A percentile compares a stretch with the other conserved stretches of the same genome.
Conservation (phyloP, 1,140 invertebrate genomes). For the Battus philenor region DNA sequence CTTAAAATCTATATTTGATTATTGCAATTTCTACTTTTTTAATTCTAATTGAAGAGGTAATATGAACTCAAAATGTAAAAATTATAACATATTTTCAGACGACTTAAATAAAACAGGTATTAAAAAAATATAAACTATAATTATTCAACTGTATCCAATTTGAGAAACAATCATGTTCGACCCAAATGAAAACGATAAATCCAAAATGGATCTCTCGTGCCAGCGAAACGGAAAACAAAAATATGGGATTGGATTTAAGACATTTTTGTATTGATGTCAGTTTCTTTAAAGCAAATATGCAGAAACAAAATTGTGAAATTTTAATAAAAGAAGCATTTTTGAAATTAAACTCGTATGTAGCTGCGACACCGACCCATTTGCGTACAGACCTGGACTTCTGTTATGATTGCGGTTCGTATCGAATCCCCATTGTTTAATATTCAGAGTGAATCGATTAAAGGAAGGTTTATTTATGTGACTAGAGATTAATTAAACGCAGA, state of each 20-base stretch:
- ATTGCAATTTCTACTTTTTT: too few species aligned
- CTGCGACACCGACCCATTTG: neutral
- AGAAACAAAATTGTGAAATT: too few species aligned
- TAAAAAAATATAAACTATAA: too few species aligned
- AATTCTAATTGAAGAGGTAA: too few species aligned
- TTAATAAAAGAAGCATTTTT: too few species aligned
- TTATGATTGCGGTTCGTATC: constrained; percentile 33
- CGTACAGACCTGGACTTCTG: constrained; percentile 7
- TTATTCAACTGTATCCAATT: neutral
- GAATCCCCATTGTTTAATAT: constrained; percentile 51
- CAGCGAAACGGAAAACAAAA: neutral
- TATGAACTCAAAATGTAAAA: too few species aligned
- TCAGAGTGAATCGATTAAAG: constrained; percentile 53
- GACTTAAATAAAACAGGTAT: too few species aligned
- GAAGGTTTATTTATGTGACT: constrained; percentile 62
- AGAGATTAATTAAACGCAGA: constrained; percentile 66
- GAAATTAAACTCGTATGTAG: neutral
- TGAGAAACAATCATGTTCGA: constrained; percentile 4
- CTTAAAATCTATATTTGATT: too few species aligned
- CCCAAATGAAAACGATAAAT: constrained; percentile 3
- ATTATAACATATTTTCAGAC: too few species aligned
- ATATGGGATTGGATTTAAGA: neutral
- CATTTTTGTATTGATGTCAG: too few species aligned
- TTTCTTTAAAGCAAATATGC: too few species aligned
- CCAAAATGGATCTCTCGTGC: neutral